These are phyloP conservation scores for Protophormia terraenovae DNA, from an alignment of 2,888 invertebrate genomes.

Conservation along the genomic window DNA sequence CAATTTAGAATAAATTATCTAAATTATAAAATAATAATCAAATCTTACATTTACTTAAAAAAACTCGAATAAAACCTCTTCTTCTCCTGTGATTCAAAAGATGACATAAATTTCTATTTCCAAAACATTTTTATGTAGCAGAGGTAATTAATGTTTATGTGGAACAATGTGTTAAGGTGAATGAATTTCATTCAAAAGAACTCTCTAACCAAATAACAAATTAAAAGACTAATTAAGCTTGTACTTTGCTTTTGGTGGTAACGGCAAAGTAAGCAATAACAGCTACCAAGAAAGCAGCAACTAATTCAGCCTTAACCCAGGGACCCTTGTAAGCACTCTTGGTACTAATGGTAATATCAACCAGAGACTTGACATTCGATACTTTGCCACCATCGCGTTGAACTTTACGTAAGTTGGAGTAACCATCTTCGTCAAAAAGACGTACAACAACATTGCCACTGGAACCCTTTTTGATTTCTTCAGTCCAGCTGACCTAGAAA, in stretches of 20 bases:
- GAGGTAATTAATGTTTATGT: slow-evolving; percentile 15
- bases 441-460: slow-evolving; percentile 91
- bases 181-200: slow-evolving; percentile 80
- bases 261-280: slow-evolving; percentile 93
- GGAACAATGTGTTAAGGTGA: slow-evolving; percentile 69
- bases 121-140: not conserved
- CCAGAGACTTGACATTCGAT: slow-evolving; percentile 85
- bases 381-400: slow-evolving; percentile 87
- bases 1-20: not conserved
- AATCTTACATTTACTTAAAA: slow-evolving; percentile 20
- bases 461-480: slow-evolving; percentile 91
- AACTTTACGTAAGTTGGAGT: slow-evolving; percentile 91
- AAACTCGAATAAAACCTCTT: not conserved
- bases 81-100: not conserved
- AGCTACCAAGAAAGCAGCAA: slow-evolving; percentile 90
- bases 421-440: slow-evolving; percentile 96
- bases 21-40: slow-evolving; percentile 3
- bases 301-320: slow-evolving; percentile 94
- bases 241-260: slow-evolving; percentile 90
- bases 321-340: slow-evolving; percentile 94
- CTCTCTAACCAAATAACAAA: not conserved
- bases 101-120: not conserved
- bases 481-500: slow-evolving; percentile 94
- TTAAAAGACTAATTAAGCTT: slow-evolving; percentile 83
- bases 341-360: slow-evolving; percentile 87